Conservation (phyloP, 2,888 invertebrate species). For the Seira musarum region DNA sequence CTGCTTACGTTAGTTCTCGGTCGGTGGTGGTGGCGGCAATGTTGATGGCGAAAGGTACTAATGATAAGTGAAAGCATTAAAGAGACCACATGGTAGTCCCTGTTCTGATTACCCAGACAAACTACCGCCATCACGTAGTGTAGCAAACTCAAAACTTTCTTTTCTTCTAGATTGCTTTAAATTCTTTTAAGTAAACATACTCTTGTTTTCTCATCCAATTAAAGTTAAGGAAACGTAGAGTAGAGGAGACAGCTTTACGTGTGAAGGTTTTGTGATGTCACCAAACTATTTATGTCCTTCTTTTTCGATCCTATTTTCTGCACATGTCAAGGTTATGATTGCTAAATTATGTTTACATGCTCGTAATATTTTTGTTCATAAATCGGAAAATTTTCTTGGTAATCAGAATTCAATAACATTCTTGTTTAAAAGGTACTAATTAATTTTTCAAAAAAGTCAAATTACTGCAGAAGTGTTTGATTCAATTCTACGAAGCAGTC, state of each 20-base stretch:
- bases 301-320: no score
- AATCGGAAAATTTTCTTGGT: no score
- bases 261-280: not conserved
- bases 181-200: not conserved
- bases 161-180: not conserved
- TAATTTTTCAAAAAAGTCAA: no score
- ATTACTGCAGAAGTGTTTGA: no score
- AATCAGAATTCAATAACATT: no score
- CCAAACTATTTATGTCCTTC: not conserved
- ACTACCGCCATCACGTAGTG: not conserved
- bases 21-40: not conserved
- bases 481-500: no score
- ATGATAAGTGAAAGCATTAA: slow-evolving; percentile 13
- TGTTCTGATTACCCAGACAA: not conserved
- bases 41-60: not conserved
- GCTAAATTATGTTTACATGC: not conserved
- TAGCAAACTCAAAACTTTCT: not conserved
- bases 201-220: no score
- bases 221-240: no score
- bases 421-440: no score
- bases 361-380: no score
- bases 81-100: not conserved
- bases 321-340: not conserved
- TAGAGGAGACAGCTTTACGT: no score
- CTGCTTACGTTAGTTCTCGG: not conserved